These are phyloP conservation scores for Dendronephthya gigantea DNA, from an alignment of 64 coral and sea anemone species.

Conservation along the genomic window DNA sequence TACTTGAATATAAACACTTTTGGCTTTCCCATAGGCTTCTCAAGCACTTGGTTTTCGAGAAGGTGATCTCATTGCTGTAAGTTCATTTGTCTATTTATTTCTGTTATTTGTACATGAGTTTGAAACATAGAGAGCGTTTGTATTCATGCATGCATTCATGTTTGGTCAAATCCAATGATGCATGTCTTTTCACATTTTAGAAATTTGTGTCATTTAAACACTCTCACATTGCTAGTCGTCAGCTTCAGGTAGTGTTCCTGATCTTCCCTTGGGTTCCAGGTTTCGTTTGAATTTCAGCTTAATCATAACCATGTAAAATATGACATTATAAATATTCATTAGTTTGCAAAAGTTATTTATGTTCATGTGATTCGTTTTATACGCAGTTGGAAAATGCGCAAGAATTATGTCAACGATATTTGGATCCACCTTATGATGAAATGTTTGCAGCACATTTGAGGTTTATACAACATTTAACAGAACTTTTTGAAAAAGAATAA, in stretches of 20 bases:
- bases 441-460: slow-evolving; percentile 69
- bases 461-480: slow-evolving; percentile 9
- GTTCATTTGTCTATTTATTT: no score
- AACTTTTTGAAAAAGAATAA: no score
- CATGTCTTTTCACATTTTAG: background rate
- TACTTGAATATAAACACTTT: background rate
- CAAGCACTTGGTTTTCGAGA: background rate
- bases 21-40: background rate
- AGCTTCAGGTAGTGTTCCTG: background rate
- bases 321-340: no score
- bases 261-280: background rate
- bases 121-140: no score
- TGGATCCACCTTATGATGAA: slow-evolving; percentile 88
- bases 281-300: background rate
- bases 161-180: no score
- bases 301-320: no score
- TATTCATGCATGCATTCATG: no score
- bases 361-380: background rate
- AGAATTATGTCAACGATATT: slow-evolving; percentile 57
- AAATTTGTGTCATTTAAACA: background rate
- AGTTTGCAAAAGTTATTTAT: background rate
- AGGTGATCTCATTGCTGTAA: background rate
- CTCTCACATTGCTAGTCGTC: background rate
- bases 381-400: slow-evolving; percentile 68
- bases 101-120: no score